A percentile compares a stretch with the other conserved stretches of the same genome.
Conservation (phyloP, 1,140 invertebrate genomes). For the Rhynchophorus ferrugineus region DNA sequence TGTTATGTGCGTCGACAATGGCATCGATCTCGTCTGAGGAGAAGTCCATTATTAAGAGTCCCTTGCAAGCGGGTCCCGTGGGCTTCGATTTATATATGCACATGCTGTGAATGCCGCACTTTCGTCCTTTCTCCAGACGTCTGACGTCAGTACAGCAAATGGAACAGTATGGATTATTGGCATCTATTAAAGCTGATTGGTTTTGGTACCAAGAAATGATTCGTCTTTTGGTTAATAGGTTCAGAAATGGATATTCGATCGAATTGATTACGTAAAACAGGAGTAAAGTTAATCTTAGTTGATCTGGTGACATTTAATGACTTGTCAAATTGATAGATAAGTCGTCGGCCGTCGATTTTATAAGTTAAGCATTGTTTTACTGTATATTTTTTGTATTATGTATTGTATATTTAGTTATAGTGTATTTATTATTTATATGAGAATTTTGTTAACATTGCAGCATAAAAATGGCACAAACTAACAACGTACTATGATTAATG, state of each 20-base stretch:
- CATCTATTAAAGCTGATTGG: not conserved
- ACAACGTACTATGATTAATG: too few species aligned
- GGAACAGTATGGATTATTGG: conserved; percentile 25
- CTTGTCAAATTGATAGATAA: not conserved
- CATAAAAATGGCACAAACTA: too few species aligned
- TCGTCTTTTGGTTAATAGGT: conserved; percentile 12
- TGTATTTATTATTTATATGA: too few species aligned
- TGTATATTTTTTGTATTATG: too few species aligned
- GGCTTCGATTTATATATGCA: conserved; percentile 25
- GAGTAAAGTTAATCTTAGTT: not conserved
- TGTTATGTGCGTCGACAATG: conserved; percentile 44
- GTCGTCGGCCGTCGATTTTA: not conserved
- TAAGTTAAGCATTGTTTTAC: too few species aligned
- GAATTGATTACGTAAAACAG: not conserved
- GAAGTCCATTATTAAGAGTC: conserved; percentile 29
- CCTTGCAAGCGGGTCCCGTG: conserved; percentile 28
- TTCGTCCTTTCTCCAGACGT: conserved; percentile 17
- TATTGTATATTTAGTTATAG: too few species aligned
- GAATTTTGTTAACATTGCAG: too few species aligned
- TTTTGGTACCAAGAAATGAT: conserved; percentile 10
- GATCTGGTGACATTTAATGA: not conserved
- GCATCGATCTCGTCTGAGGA: conserved; percentile 29
- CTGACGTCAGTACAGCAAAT: conserved; percentile 29
- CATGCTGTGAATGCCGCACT: conserved; percentile 32
- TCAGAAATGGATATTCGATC: not conserved